Conservation (phyloP, 2,888 invertebrate genomes). For the Stenurella melanura region DNA sequence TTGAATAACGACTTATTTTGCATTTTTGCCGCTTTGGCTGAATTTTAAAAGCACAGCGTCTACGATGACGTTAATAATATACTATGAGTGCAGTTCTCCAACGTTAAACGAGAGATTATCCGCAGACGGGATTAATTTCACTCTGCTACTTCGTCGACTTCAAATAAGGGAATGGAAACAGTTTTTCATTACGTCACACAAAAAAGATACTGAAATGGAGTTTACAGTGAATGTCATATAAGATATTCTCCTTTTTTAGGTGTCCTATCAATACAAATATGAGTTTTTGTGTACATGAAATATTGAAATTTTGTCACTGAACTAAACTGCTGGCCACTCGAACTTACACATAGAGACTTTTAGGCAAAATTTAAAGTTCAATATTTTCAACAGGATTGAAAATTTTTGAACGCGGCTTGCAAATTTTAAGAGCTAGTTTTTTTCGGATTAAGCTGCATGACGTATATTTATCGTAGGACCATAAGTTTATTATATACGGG, state of each 20-base stretch:
- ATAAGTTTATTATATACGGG: too few species aligned
- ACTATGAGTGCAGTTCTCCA: neutral
- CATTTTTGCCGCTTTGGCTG: neutral
- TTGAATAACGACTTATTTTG: neutral
- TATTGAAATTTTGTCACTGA: too few species aligned
- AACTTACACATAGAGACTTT: too few species aligned
- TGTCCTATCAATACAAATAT: neutral
- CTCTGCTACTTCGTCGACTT: conserved; percentile 9
- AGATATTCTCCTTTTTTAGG: neutral
- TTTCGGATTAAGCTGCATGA: too few species aligned
- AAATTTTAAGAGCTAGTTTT: too few species aligned
- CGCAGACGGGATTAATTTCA: conserved; percentile 25
- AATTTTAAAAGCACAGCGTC: neutral
- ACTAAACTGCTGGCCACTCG: too few species aligned
- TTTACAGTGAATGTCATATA: conserved; percentile 1
- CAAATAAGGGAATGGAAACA: neutral
- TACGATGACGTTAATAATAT: conserved; percentile 10
- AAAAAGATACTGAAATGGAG: neutral
- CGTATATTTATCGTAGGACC: too few species aligned
- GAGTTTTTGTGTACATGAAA: neutral
- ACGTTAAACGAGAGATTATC: conserved; percentile 20
- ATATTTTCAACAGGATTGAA: too few species aligned
- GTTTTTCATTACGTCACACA: neutral
- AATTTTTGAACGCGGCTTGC: too few species aligned
- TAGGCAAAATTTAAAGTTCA: too few species aligned